These are phyloP conservation scores for Eristalinus aeneus DNA, from an alignment of 2,888 invertebrate genomes.

Conservation along the genomic window DNA sequence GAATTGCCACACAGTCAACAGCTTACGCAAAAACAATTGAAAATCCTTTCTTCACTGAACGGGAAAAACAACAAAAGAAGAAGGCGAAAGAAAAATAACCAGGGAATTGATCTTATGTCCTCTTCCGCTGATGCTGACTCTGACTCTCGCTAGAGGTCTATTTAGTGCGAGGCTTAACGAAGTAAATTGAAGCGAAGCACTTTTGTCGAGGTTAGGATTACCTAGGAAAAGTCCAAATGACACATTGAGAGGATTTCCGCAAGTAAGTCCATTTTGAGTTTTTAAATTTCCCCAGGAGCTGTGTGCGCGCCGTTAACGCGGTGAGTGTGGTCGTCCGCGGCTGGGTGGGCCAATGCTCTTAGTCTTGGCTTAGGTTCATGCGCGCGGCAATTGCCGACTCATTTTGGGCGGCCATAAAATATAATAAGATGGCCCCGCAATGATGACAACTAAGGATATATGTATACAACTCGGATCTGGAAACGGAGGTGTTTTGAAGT, in stretches of 20 bases:
- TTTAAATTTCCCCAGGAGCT: constrained; percentile 44
- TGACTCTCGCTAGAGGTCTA: constrained; percentile 26
- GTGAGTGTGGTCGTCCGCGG: not conserved
- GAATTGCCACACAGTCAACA: constrained; percentile 53
- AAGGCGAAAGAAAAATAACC: constrained; percentile 16
- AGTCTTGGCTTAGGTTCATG: constrained; percentile 44
- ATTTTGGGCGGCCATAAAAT: constrained; percentile 57
- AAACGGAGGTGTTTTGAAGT: constrained; percentile 55
- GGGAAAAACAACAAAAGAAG: not conserved
- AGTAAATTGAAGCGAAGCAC: constrained; percentile 66
- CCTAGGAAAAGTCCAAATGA: constrained; percentile 58
- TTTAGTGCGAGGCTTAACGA: constrained; percentile 62
- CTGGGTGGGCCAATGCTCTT: constrained; percentile 12
- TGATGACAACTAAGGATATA: constrained; percentile 49
- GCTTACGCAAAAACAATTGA: constrained; percentile 63
- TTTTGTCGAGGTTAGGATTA: constrained; percentile 60
- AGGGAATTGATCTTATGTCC: constrained; percentile 62
- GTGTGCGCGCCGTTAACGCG: not conserved
- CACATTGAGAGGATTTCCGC: constrained; percentile 63
- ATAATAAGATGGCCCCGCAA: constrained; percentile 59
- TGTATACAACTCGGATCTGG: constrained; percentile 27
- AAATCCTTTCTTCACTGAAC: constrained; percentile 51
- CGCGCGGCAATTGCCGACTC: constrained; percentile 48
- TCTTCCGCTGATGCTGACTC: constrained; percentile 1
- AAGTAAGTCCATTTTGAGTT: constrained; percentile 59